Evolutionary conservation across 2,113 vertebrate genomes (phyloP).

Genomic region (Pachyramphus minor): DNA sequence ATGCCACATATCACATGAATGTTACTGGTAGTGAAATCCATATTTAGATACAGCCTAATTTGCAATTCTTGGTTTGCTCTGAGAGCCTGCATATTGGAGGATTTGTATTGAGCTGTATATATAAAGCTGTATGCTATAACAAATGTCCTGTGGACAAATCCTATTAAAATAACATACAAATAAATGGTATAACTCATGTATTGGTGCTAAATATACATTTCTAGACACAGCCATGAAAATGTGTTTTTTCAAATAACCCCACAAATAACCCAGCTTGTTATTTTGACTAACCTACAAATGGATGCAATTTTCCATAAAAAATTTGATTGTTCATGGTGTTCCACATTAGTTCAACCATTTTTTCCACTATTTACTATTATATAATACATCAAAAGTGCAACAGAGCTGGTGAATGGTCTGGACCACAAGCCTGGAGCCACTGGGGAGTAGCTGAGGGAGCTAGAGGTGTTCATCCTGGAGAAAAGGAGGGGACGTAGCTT

Average conservation of each 20-base stretch:
- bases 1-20: background rate
- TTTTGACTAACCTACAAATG: background rate
- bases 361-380: background rate
- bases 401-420: background rate
- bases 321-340: background rate
- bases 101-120: background rate
- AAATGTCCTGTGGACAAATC: background rate
- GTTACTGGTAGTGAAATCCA: background rate
- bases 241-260: background rate
- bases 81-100: background rate
- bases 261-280: background rate
- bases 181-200: background rate
- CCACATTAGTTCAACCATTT: background rate
- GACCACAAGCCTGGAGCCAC: background rate
- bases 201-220: background rate
- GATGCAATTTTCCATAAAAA: background rate
- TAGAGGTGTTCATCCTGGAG: background rate
- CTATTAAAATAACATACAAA: background rate
- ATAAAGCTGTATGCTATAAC: background rate
- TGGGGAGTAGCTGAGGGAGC: background rate
- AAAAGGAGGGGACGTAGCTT: background rate
- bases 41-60: background rate
- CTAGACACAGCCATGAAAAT: background rate
- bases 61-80: background rate
- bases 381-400: background rate